Evolutionary conservation across 2,888 invertebrate genomes (phyloP).

Genomic region (Polyommatus icarus): DNA sequence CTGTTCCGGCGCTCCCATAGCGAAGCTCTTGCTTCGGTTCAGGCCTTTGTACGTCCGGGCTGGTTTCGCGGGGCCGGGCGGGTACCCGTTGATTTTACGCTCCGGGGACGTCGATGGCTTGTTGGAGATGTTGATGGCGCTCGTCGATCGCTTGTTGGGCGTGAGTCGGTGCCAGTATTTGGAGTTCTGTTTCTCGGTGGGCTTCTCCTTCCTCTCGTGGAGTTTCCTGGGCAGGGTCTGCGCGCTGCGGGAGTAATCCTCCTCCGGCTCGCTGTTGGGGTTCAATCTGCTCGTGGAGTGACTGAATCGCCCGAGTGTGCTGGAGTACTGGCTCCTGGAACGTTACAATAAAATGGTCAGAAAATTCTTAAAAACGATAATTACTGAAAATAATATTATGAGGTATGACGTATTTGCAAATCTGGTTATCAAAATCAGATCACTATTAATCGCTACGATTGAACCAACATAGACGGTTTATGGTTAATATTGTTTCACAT

Average conservation of each 20-base stretch:
- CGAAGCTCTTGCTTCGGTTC: constrained; percentile 91
- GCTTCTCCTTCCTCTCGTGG: constrained; percentile 74
- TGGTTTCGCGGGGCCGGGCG: constrained; percentile 86
- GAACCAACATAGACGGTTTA: no score
- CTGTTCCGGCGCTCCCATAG: constrained; percentile 85
- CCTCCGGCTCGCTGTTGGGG: constrained; percentile 75
- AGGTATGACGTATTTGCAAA: no score
- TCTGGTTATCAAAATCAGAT: no score
- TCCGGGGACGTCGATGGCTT: constrained; percentile 61
- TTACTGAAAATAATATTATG: not conserved
- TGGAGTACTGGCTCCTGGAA: constrained; percentile 85
- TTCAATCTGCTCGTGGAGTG: constrained; percentile 88
- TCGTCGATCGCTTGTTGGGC: constrained; percentile 79
- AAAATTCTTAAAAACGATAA: not conserved
- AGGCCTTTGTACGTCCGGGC: constrained; percentile 89
- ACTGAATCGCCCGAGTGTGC: constrained; percentile 90
- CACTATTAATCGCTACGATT: no score
- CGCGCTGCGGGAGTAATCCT: constrained; percentile 81
- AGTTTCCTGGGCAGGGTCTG: constrained; percentile 89
- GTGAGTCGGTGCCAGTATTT: constrained; percentile 76
- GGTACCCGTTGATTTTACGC: constrained; percentile 69
- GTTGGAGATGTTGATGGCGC: constrained; percentile 84
- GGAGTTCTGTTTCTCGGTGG: constrained; percentile 66
- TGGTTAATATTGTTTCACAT: no score
- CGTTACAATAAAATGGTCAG: constrained; percentile 50